Evolutionary conservation across 2,113 vertebrate species (phyloP), one percentile per base, ranked within the genome.

Genomic region (Hyla sarda): DNA sequence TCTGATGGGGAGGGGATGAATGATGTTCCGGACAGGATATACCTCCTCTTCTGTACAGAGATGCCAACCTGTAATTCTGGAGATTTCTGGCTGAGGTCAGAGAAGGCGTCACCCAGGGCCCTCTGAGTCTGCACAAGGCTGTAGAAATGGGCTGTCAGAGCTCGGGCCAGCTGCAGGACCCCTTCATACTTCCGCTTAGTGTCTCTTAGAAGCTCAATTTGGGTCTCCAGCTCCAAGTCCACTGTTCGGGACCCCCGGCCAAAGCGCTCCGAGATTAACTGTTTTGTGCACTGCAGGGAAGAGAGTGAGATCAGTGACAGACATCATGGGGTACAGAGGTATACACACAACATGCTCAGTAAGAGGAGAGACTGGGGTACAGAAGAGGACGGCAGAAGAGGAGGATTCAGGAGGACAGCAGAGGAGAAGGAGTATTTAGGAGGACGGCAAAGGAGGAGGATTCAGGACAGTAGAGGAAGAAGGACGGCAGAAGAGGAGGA

Each of bases 11-110:
- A 3, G 41, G 41, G 8, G 3, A 41, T 41, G 41, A 25, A n/a
- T 60, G 10, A n/a, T 60, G 56, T 1, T 25, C 13, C 2, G 56
- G 23, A 60, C 3, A 3, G 5, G 7, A 3, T 25, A 10, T 12
- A 25, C 47, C 11, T 65, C 11, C 2, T 6, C 17, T 54, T 11
- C n/a, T 25, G 11, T 21, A 21, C n/a, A n/a, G n/a, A 1, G 62
- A 30, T 5, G 13, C 83, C 87, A 62, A 98, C 97, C 95, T 98
- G 95, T 37, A 99, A 96, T 90, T 99, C 98, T 0, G 98, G 98
- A 12, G 98, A 99, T 88, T 99, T 99, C 95, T 98, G 98, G 93
- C 98, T 99, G 92, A 99, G 98, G 92, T 99, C 98, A 0, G 98
- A 96, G 56, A 99, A 99, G 90, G 96, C 96, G 14, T 99, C 98